Evolutionary conservation across 2,797 vertebrate genomes (phyloP), one percentile per base, ranked within the genome.

Genomic region (Gephyroberyx darwinii): DNA sequence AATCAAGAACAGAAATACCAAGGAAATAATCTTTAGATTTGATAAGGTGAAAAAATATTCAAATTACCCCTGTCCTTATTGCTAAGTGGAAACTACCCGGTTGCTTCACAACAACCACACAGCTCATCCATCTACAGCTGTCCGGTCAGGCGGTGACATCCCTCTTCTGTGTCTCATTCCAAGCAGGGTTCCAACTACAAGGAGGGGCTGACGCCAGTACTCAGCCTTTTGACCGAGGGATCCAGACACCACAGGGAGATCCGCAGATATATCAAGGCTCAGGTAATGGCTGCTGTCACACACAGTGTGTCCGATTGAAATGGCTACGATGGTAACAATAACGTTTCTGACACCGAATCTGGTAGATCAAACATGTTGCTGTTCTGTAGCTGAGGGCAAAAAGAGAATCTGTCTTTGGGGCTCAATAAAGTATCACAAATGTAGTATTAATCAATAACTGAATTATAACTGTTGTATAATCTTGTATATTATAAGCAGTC

Each of bases 191-290:
- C 95, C 89, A 97, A 97, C 94, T 98, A 96, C 86, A 97, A 96
- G 90, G 98, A 99, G 87, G 96, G 97, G 52, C 89, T 99, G 84
- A 99, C 96, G 75, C 98, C 98, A 14, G 97, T 99, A 80, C 95
- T 99, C 71, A 98, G 96, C 90, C 93, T 99, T 77, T 87, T 99
- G 88, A 98, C 98, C 1, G 96, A 95, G 86, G 95, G 95, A 80
- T 98, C 96, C 77, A 93, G 98, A 86, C 92, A 93, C 61, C 97
- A 99, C 88, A 93, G 97, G 84, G 95, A 97, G 84, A 96, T 99
- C 87, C 96, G 98, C 80, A 96, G 96, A 91, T 98, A 95, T 84
- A 95, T 99, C 86, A 98, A 98, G 95, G 93, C 96, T 89, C 95
- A 97, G 96, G 97, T 99, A 73, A 26, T 12, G 43, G 14, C 47